Base-by-base conservation (phyloP, 2,797 vertebrate species). In the Pangasius djambal region DNA sequence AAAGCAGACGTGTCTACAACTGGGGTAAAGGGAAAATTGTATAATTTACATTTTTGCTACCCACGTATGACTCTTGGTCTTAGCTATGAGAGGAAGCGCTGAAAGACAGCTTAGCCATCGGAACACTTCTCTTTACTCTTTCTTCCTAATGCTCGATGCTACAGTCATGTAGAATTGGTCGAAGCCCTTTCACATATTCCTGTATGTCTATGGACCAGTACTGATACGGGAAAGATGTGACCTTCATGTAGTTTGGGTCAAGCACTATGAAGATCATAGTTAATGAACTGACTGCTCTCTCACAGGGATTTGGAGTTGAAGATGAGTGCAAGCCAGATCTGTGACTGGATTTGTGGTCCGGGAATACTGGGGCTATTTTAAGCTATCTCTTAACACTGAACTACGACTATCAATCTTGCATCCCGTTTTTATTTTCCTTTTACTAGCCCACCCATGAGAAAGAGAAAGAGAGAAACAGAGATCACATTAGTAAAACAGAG, bases 391-490 rank as follows among this genome's bases (percentile, higher is more conserved):
- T 90, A 92, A 89, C 88, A 86, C 86, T 86, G 48, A 86, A 75
- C 65, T 83, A 69, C 48, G 84, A 91, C 77, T 16, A 92, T 91
- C 77, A 90, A 91, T 1, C 94, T 94, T 85, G 52, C 75, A 88
- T 85, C 82, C 67, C 50, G 70, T 86, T 89, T 90, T 87, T 87
- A 78, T 91, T 91, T 91, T 83, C 77, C 75, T 91, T 88, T 85
- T 69, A 87, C 87, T 78, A 85, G 93, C 90, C 93, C 93, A 93
- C 93, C 92, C 93, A 89, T 74, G 87, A 90, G 83, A 89, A n/a
- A 79, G 12, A 89, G 57, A 79, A 81, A 55, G 59, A 61, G 25
- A 57, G 44, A 57, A n/a, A 75, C 25, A 75, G 31, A 83, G 67
- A 74, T 34, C 65, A 50, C 5, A 18, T 88, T 77, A 88, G n/a